Conservation (phyloP, 2,113 vertebrate genomes). For the Rhodinocichla rosea region DNA sequence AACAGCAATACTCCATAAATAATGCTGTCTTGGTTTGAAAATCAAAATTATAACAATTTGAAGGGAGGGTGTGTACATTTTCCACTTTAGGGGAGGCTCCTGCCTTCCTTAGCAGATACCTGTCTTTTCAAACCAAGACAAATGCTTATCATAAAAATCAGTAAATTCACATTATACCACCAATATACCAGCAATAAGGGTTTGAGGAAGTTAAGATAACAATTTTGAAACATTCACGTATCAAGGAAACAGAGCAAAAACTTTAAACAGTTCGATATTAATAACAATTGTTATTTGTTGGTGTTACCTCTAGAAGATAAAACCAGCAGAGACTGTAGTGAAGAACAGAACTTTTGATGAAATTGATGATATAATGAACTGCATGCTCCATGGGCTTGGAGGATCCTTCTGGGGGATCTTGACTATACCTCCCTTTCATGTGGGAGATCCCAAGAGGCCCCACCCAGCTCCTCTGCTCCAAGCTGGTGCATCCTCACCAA, state of each 20-base stretch:
- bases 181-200: not conserved
- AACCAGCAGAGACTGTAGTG: not conserved
- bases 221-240: not conserved
- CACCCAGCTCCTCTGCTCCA: not conserved
- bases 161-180: not conserved
- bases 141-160: not conserved
- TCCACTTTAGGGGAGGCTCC: too few relatives aligned
- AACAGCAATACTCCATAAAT: not conserved
- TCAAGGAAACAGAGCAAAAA: not conserved
- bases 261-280: not conserved
- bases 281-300: not conserved
- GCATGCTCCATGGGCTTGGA: not conserved
- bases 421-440: accelerated
- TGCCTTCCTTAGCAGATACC: too few relatives aligned
- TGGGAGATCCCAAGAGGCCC: not conserved
- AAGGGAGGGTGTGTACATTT: too few relatives aligned
- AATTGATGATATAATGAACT: not conserved
- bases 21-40: too few relatives aligned
- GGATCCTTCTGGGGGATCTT: not conserved
- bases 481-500: not conserved
- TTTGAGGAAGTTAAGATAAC: not conserved
- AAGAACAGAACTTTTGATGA: not conserved
- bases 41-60: too few relatives aligned
- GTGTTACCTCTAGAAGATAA: not conserved
- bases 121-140: too few relatives aligned